These are phyloP conservation scores for Luidia sarsii DNA, from an alignment of 53 echinoderm and acorn worm species.

Conservation along the genomic window DNA sequence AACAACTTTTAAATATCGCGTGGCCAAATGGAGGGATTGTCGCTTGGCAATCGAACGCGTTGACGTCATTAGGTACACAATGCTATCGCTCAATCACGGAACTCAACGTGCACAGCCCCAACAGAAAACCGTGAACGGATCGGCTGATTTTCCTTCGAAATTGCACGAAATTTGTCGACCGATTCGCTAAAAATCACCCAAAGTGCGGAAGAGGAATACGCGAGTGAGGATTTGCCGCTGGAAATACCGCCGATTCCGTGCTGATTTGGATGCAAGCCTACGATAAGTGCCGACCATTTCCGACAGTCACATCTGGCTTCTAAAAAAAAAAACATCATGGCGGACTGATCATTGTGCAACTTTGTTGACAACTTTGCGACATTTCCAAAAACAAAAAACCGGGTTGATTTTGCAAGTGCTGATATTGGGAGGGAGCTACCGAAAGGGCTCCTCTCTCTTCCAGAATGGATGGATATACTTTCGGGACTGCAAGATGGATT, in stretches of 20 bases:
- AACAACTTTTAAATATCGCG: background rate
- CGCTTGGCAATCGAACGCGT: conserved; percentile 64
- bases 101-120: background rate
- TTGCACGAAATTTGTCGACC: too few relatives aligned
- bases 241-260: too few relatives aligned
- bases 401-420: too few relatives aligned
- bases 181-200: too few relatives aligned
- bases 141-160: too few relatives aligned
- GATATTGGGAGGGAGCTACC: too few relatives aligned
- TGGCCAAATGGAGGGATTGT: conserved; percentile 32
- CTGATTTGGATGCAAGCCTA: too few relatives aligned
- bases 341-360: conserved; percentile 14
- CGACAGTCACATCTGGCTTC: too few relatives aligned
- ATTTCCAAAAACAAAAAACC: conserved; percentile 2
- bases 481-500: conserved; percentile 2
- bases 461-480: background rate
- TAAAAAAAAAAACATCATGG: too few relatives aligned
- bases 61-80: conserved; percentile 45
- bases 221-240: too few relatives aligned
- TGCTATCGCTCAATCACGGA: background rate
- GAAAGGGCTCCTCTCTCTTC: background rate
- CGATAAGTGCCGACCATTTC: too few relatives aligned
- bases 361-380: background rate
- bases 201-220: too few relatives aligned
- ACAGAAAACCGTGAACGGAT: background rate